Conservation (phyloP, 2,797 vertebrate species). For the Chelidonichthys spinosus region DNA sequence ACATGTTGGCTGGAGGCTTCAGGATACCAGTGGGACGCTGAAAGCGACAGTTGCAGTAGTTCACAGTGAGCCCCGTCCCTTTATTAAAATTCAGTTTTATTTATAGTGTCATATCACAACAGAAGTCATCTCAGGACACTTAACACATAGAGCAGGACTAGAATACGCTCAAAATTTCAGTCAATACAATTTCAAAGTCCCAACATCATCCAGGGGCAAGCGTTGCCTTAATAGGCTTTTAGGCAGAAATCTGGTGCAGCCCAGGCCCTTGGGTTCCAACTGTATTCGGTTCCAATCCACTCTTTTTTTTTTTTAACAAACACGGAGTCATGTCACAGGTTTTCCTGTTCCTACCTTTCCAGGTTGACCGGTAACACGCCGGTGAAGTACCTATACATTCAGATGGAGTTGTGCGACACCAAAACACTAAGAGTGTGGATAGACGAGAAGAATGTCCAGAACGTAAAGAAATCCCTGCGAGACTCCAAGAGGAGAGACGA, state of each 20-base stretch:
- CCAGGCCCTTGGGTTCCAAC: too few relatives aligned
- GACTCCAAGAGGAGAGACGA: conserved; percentile 59
- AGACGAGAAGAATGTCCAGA: conserved; percentile 30
- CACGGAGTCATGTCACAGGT: neutral
- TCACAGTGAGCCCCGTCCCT: conserved; percentile 67
- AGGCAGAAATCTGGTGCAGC: too few relatives aligned
- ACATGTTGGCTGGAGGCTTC: conserved; percentile 74
- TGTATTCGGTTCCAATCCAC: too few relatives aligned
- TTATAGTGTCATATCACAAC: too few relatives aligned
- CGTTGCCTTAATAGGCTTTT: too few relatives aligned
- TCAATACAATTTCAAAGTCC: too few relatives aligned
- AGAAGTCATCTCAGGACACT: too few relatives aligned
- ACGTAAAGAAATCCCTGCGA: conserved; percentile 40
- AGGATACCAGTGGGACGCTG: conserved; percentile 44
- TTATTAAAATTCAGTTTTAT: neutral
- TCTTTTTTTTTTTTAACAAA: neutral
- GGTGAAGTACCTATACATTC: conserved; percentile 86
- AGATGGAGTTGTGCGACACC: conserved; percentile 90
- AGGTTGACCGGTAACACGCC: conserved; percentile 48
- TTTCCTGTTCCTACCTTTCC: neutral
- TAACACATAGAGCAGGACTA: too few relatives aligned
- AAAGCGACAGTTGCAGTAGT: conserved; percentile 55
- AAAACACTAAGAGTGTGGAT: conserved; percentile 87
- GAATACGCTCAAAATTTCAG: too few relatives aligned
- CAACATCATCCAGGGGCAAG: too few relatives aligned